These are phyloP conservation scores for Pipistrellus kuhlii DNA, from an alignment of 2,797 vertebrate genomes.

Conservation along the genomic window DNA sequence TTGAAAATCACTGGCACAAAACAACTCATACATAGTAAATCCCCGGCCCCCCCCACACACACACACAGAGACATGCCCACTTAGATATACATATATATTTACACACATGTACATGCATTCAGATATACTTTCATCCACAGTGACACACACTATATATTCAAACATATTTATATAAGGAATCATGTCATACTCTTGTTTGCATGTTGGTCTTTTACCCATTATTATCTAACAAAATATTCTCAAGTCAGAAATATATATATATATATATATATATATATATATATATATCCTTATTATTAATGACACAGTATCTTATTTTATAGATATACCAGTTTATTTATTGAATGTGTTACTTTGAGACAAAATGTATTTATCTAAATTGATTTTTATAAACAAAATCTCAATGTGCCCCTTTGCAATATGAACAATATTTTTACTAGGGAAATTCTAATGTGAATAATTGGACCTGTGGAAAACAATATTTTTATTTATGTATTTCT, in stretches of 20 bases:
- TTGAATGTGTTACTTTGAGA: not conserved
- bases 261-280: no score
- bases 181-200: not conserved
- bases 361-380: not conserved
- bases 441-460: not conserved
- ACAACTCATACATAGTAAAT: not conserved
- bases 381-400: not conserved
- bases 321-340: not conserved
- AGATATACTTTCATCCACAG: not conserved
- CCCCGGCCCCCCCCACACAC: no score
- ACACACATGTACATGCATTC: not conserved
- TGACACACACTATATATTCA: no score
- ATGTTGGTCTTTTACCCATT: not conserved
- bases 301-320: not conserved
- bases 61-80: not conserved
- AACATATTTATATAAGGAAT: not conserved
- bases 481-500: not conserved
- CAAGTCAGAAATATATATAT: not conserved
- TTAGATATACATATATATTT: not conserved
- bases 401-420: not conserved
- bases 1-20: not conserved
- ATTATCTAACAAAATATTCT: not conserved
- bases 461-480: not conserved
- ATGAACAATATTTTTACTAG: not conserved
- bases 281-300: not conserved